Conservation (phyloP, 2,113 vertebrate genomes). For the Antennarius striatus region DNA sequence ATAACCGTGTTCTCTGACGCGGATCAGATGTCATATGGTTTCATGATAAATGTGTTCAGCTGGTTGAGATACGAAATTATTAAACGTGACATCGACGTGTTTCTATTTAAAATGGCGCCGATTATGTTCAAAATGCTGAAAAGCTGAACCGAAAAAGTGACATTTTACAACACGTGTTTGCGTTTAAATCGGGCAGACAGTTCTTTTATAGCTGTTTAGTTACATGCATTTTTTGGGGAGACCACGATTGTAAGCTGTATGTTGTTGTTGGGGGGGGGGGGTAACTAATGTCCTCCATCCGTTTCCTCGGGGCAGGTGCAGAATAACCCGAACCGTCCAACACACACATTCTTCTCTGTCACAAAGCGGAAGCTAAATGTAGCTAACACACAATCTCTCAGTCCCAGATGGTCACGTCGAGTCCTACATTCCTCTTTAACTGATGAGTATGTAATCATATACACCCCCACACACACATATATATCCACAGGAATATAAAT, state of each 20-base stretch:
- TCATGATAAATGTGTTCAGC: too few species aligned
- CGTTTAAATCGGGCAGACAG: slow-evolving; percentile 4
- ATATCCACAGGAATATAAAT: slow-evolving; percentile 17
- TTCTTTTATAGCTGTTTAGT: slow-evolving; percentile 59
- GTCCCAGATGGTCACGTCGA: slow-evolving; percentile 21
- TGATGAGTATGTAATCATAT: slow-evolving; percentile 36
- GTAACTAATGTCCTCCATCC: slow-evolving; percentile 67
- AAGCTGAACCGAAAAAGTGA: too few species aligned
- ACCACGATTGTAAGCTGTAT: too few species aligned
- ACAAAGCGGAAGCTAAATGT: slow-evolving; percentile 19
- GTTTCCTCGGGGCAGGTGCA: slow-evolving; percentile 73
- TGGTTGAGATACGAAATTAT: too few species aligned
- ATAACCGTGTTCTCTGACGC: too few species aligned
- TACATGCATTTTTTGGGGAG: too few species aligned
- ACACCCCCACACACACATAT: slow-evolving; percentile 28
- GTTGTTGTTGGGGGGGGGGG: not conserved
- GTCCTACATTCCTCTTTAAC: slow-evolving; percentile 30
- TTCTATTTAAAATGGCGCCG: too few species aligned
- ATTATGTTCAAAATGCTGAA: too few species aligned
- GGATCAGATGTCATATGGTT: too few species aligned
- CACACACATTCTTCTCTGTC: slow-evolving; percentile 50
- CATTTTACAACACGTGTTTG: too few species aligned
- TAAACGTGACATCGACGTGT: too few species aligned
- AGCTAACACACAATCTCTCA: slow-evolving; percentile 20
- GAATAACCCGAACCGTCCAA: slow-evolving; percentile 21